Evolutionary conservation across 1,140 invertebrate genomes (phyloP), one percentile per base, ranked within the genome.

Genomic region (Apis dorsata): DNA sequence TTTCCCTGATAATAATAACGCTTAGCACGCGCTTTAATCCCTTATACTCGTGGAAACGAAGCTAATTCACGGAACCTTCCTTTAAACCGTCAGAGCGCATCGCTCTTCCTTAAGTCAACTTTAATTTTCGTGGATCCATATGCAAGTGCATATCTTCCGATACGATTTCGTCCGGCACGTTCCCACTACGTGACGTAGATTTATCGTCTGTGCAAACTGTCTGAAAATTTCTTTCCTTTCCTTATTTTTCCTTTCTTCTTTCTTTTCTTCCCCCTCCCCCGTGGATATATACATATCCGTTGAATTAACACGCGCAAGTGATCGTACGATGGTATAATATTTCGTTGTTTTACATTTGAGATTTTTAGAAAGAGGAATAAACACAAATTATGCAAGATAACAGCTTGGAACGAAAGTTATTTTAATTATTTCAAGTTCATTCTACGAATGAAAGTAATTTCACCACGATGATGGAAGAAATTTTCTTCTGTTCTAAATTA

Each of bases 61-160:
- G 57, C 81, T 79, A 79, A 83, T 83, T 65, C 51, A 57, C 77
- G 81, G 59, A 79, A 59, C 51, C 76, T 28, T 57, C 83, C 83
- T 76, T 72, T 77, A 77, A 75, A 80, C 72, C 51, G 3, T 12
- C 49, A 44, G 62, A n/a, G 11, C 34, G 66, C 73, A 70, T 85
- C 72, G 80, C 59, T 85, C 79, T 63, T 84, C 65, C 70, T 84
- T 75, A 81, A 81, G 70, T 84, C 71, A 72, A 79, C 81, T 83
- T 79, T 71, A 83, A 83, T 83, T 83, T 44, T 79, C 66, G 24
- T 15, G 49, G 21, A 55, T 15, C 51, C n/a, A 55, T 24, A 24
- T 68, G 59, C 55, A 82, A 21, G 7, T 19, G 62, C 79, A 60
- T 75, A 73, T 72, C 69, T 63, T 80, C 55, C 55, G 51, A 66